These are phyloP conservation scores for Thymallus thymallus DNA, from an alignment of 2,113 vertebrate genomes.

Conservation along the genomic window DNA sequence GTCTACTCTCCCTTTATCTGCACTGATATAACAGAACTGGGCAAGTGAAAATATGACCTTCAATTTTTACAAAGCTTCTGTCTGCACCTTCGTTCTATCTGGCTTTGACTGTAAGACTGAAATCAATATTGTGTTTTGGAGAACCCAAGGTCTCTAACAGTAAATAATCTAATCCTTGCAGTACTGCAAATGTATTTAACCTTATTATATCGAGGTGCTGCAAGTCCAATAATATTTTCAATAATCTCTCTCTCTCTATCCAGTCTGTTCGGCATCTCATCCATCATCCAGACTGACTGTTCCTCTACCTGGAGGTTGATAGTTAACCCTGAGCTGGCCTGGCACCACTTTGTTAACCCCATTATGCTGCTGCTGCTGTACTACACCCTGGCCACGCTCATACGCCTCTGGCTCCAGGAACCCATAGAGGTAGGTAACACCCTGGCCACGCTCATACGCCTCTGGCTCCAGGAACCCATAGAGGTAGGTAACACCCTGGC, in stretches of 20 bases:
- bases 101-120: conserved; percentile 3
- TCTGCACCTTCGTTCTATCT: conserved; percentile 3
- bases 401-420: conserved; percentile 96
- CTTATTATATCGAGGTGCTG: no score
- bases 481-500: conserved; percentile 35
- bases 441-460: conserved; percentile 86
- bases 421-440: conserved; percentile 73
- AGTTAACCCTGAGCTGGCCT: conserved; percentile 73
- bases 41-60: not conserved
- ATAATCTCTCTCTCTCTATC: conserved; percentile 32
- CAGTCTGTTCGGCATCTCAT: conserved; percentile 91
- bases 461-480: conserved; percentile 83
- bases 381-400: conserved; percentile 94
- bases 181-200: not conserved
- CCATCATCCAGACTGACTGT: conserved; percentile 86
- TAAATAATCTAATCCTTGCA: conserved; percentile 27
- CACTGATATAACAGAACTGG: no score
- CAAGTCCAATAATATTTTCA: no score
- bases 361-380: conserved; percentile 91
- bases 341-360: conserved; percentile 91
- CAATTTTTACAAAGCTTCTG: conserved; percentile 12
- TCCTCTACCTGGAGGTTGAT: conserved; percentile 89
- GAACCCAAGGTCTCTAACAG: conserved; percentile 10
- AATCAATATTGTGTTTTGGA: conserved; percentile 32
- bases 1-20: no score